Conservation (phyloP, 2,888 invertebrate genomes). For the Drosophila anomalata region DNA sequence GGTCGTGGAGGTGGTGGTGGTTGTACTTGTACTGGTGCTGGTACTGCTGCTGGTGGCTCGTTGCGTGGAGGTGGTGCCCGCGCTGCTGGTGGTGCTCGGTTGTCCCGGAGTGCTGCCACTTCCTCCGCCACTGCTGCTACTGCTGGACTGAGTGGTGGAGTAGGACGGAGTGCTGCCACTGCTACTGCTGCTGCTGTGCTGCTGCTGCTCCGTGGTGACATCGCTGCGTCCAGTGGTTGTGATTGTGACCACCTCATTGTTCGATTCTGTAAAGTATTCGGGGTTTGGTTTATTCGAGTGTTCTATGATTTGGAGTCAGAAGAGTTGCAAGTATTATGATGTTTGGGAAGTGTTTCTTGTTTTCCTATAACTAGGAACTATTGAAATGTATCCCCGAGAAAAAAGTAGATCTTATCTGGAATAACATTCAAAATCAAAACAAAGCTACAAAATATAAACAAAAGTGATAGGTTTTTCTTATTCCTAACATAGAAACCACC, state of each 20-base stretch:
- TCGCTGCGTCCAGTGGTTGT: conserved; percentile 76
- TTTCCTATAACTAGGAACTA: neutral
- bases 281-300: conserved; percentile 49
- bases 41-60: conserved; percentile 57
- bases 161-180: conserved; percentile 69
- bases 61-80: conserved; percentile 58
- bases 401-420: neutral
- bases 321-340: conserved; percentile 9
- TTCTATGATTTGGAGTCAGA: conserved; percentile 17
- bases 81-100: conserved; percentile 53
- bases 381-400: neutral
- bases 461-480: neutral
- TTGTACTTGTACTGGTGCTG: conserved; percentile 64
- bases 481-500: neutral
- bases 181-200: conserved; percentile 81
- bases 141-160: conserved; percentile 66
- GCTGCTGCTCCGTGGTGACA: conserved; percentile 85
- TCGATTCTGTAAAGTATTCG: conserved; percentile 71
- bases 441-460: neutral
- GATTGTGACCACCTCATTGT: conserved; percentile 72
- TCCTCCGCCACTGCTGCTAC: conserved; percentile 54
- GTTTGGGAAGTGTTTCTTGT: conserved; percentile 11
- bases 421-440: neutral
- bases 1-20: conserved; percentile 68
- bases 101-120: conserved; percentile 43